Evolutionary conservation across 2,888 invertebrate species (phyloP).

Genomic region (Drosophila leonis): DNA sequence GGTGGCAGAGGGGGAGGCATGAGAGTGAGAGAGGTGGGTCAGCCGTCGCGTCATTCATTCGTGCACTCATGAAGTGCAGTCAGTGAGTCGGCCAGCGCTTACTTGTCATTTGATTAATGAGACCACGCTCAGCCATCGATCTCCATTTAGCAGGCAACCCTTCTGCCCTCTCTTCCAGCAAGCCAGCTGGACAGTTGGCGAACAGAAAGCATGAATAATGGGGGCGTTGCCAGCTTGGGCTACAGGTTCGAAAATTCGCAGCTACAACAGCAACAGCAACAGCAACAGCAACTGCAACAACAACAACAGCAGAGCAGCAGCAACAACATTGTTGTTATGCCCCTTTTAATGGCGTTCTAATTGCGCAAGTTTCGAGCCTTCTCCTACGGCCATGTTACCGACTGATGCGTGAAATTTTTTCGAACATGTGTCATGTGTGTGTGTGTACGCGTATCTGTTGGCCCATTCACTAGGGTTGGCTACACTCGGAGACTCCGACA

Average conservation of each 20-base stretch:
- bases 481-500: constrained; percentile 15
- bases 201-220: constrained; percentile 74
- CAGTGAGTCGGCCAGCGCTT: constrained; percentile 55
- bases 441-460: neutral
- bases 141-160: constrained; percentile 81
- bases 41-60: constrained; percentile 53
- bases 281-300: constrained; percentile 15
- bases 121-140: constrained; percentile 84
- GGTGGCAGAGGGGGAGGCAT: constrained; percentile 8
- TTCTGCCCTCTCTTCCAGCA: neutral
- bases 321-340: constrained; percentile 47
- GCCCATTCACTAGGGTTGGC: constrained; percentile 29
- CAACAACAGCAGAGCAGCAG: constrained; percentile 16
- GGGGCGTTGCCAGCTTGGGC: constrained; percentile 70
- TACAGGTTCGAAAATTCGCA: constrained; percentile 52
- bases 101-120: constrained; percentile 84
- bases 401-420: constrained; percentile 74
- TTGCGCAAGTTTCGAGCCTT: constrained; percentile 59
- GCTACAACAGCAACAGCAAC: constrained; percentile 20
- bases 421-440: constrained; percentile 1
- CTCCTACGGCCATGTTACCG: constrained; percentile 61
- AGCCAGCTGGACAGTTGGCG: constrained; percentile 37
- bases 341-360: constrained; percentile 79
- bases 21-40: constrained; percentile 27
- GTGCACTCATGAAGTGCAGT: constrained; percentile 47